Evolutionary conservation across 2,113 vertebrate species (phyloP).

Genomic region (Austrofundulus limnaeus): DNA sequence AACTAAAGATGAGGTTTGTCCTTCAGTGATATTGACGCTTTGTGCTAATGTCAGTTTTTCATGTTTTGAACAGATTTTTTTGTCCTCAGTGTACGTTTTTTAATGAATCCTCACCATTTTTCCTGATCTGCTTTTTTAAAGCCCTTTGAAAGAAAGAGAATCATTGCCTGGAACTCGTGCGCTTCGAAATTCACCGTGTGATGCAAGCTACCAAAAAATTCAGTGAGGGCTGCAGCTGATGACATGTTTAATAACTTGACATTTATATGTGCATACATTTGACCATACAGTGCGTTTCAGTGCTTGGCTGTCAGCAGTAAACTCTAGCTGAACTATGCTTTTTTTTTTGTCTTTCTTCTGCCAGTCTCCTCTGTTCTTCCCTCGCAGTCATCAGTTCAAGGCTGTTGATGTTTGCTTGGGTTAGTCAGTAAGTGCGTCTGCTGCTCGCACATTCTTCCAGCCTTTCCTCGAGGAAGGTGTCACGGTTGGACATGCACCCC

Average conservation of each 20-base stretch:
- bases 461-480: slow-evolving; percentile 47
- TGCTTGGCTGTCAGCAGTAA: slow-evolving; percentile 47
- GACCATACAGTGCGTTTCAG: neutral
- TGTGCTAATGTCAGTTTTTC: neutral
- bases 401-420: slow-evolving; percentile 56
- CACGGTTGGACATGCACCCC: slow-evolving; percentile 48
- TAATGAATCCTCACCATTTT: neutral
- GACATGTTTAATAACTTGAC: neutral
- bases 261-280: slow-evolving; percentile 8
- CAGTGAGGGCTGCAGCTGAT: neutral
- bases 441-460: slow-evolving; percentile 36
- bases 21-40: neutral
- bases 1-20: neutral
- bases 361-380: slow-evolving; percentile 47
- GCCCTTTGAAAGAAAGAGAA: neutral
- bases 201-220: neutral
- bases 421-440: slow-evolving; percentile 69
- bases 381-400: slow-evolving; percentile 26
- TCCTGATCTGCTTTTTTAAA: no score
- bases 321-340: slow-evolving; percentile 65
- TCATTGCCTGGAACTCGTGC: neutral
- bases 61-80: neutral
- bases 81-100: neutral
- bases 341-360: slow-evolving; percentile 57
- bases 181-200: neutral